Percentiles rank a stretch among this genome's conserved stretches.
Conservation (phyloP, 2,797 vertebrate genomes). For the Siniperca scherzeri region DNA sequence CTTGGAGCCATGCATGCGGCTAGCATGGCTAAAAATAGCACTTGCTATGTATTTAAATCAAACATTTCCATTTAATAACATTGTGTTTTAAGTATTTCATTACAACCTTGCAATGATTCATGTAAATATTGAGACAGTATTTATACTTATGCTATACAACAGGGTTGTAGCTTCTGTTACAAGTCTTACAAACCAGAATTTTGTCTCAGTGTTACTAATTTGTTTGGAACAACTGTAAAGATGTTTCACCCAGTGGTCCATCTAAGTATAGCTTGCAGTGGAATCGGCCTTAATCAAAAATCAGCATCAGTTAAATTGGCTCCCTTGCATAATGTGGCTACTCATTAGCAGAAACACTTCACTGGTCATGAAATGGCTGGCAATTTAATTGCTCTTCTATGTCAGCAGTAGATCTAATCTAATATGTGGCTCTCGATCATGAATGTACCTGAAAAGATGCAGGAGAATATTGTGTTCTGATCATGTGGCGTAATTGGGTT, state of each 20-base stretch:
- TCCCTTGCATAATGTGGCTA: slow-evolving; percentile 16
- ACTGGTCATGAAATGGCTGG: slow-evolving; percentile 57
- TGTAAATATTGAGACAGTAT: neutral
- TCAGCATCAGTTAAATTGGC: slow-evolving; percentile 20
- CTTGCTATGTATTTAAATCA: neutral
- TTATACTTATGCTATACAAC: neutral
- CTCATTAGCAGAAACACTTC: slow-evolving; percentile 72
- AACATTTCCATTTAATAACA: neutral
- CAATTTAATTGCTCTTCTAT: slow-evolving; percentile 66
- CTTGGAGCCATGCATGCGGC: neutral
- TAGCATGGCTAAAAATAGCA: neutral
- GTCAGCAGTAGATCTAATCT: slow-evolving; percentile 43
- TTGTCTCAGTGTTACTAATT: neutral
- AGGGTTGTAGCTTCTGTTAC: neutral
- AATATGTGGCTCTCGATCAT: slow-evolving; percentile 27
- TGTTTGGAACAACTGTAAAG: slow-evolving; percentile 18
- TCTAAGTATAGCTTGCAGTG: slow-evolving; percentile 2
- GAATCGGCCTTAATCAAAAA: slow-evolving; percentile 27
- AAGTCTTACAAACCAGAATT: neutral
- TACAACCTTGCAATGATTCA: too few relatives aligned
- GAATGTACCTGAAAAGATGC: slow-evolving; percentile 38
- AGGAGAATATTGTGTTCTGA: slow-evolving; percentile 31
- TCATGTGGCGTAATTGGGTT: slow-evolving; percentile 31
- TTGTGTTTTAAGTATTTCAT: neutral
- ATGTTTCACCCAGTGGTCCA: slow-evolving; percentile 27